A percentile compares a stretch with the other conserved stretches of the same genome.
phyloP scores from a whole-genome alignment of 2,888 invertebrate genomes.

The Parasteatoda lunata region DNA sequence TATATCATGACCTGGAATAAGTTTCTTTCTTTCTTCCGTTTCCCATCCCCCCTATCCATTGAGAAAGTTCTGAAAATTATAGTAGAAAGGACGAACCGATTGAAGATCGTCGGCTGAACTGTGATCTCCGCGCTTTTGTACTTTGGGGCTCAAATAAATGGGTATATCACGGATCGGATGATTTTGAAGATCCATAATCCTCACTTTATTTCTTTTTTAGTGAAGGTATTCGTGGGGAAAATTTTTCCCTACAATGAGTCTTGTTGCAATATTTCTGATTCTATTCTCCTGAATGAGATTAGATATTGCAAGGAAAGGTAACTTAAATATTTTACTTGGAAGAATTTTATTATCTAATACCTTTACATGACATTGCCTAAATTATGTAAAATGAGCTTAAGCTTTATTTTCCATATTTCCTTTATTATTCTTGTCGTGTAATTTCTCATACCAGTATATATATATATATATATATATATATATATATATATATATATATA shows the following conservation, averaged over 20 bases:
- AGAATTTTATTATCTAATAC: too few species aligned
- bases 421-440: too few species aligned
- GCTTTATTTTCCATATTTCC: too few species aligned
- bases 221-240: conserved; percentile 8
- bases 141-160: conserved; percentile 29
- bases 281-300: conserved; percentile 9
- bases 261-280: conserved; percentile 29
- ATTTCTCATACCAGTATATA: too few species aligned
- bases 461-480: too few species aligned
- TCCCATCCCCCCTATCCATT: not conserved
- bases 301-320: too few species aligned
- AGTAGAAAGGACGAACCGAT: conserved; percentile 10
- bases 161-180: conserved; percentile 31
- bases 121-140: conserved; percentile 17
- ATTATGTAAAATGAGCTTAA: too few species aligned
- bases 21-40: conserved; percentile 1
- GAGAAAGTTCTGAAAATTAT: conserved; percentile 27
- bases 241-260: not conserved
- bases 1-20: conserved; percentile 15
- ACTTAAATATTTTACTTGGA: too few species aligned
- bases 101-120: not conserved
- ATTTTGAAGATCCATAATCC: conserved; percentile 35
- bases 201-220: not conserved
- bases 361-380: too few species aligned
- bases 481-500: too few species aligned